A percentile compares a stretch with the other conserved stretches of the same genome.
Conservation (phyloP, 1,140 invertebrate species). For the Sweltsa coloradensis region DNA sequence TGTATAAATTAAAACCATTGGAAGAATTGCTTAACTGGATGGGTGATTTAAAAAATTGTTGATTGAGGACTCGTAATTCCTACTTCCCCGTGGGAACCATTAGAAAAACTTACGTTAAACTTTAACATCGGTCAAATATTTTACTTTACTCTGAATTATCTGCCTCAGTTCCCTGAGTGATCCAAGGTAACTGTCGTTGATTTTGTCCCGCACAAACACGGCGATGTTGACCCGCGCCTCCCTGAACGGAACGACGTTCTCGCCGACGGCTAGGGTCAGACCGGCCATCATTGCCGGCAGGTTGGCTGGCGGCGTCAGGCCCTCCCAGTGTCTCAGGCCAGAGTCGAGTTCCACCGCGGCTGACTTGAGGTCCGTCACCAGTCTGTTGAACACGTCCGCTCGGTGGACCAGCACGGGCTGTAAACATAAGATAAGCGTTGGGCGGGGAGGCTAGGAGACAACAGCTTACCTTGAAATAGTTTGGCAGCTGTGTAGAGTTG, state of each 20-base stretch:
- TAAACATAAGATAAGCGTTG: too few species aligned
- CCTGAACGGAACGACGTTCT: neutral
- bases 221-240: neutral
- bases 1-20: too few species aligned
- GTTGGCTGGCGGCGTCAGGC: neutral
- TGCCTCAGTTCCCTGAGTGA: constrained; percentile 8
- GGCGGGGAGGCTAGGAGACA: too few species aligned
- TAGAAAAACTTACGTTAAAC: neutral
- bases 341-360: constrained; percentile 2
- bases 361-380: neutral
- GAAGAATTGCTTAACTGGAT: too few species aligned
- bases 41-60: too few species aligned
- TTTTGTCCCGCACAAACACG: constrained; percentile 1
- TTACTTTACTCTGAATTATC: constrained; percentile 2
- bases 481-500: too few species aligned
- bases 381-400: neutral
- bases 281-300: neutral
- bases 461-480: too few species aligned
- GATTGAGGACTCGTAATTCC: too few species aligned
- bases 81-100: too few species aligned
- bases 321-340: neutral
- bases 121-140: constrained; percentile 2
- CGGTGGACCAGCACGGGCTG: too few species aligned
- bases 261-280: neutral
- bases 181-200: neutral